Evolutionary conservation across 2,113 vertebrate genomes (phyloP), one percentile per base, ranked within the genome.

Genomic region (Plotosus lineatus): DNA sequence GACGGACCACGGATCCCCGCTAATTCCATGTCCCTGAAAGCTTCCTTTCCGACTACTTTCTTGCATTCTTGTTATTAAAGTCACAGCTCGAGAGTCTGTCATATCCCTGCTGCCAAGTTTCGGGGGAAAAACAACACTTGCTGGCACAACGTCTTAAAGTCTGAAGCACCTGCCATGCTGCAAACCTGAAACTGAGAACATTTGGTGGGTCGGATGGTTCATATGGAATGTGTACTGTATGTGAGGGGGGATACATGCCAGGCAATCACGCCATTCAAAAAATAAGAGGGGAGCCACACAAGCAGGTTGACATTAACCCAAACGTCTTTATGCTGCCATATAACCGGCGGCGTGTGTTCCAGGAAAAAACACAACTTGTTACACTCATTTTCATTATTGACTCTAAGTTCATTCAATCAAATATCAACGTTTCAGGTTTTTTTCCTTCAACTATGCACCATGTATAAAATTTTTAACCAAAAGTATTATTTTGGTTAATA

Each of bases 101-200:
- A 58, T 82, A 85, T 83, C 86, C 81, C 84, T 76, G 23, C 86
- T 92, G 92, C 92, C 92, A 94, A 92, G 89, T 91, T 90, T 89
- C 84, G 53, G 77, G 75, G 85, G 87, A 89, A 87, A 90, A 91
- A 88, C 89, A 91, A 87, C 85, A 85, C 90, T 90, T 88, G 89
- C 90, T 94, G 91, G 92, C 93, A 91, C 90, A 87, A 88, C 87
- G 86, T 85, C 90, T 90, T 90, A 92, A 92, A 91, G 89, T 77
- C 86, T 87, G 90, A 92, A 87, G 90, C 91, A 92, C 92, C 92
- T 92, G 91, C 88, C 88, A 92, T 90, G 88, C 87, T 86, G 88
- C 88, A 86, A 92, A 92, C 91, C 92, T 92, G 91, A 90, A 90
- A 89, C 89, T 87, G 88, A 87, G 91, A 90, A 90, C 93, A 94